A percentile compares a stretch with the other conserved stretches of the same genome.
Evolutionary conservation across 2,888 invertebrate genomes (phyloP).

Genomic region (Athalia cordata): DNA sequence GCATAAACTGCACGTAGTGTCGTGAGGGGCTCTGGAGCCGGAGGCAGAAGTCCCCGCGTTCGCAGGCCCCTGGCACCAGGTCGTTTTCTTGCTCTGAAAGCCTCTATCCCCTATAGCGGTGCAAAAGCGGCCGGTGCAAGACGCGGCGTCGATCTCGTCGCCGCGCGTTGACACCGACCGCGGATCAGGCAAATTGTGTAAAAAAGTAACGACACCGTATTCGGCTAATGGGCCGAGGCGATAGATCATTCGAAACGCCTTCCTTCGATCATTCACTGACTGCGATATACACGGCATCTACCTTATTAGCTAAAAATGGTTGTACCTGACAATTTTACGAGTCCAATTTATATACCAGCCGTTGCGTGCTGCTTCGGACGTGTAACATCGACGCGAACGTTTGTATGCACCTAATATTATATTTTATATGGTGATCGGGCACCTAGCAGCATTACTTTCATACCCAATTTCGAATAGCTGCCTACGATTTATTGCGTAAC

Average conservation of each 20-base stretch:
- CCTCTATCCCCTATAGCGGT: background rate
- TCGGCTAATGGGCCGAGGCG: slow-evolving; percentile 38
- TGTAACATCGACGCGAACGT: background rate
- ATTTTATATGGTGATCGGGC: too few species aligned
- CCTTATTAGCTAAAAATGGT: slow-evolving; percentile 35
- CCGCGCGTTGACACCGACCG: slow-evolving; percentile 5
- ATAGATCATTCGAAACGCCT: slow-evolving; percentile 40
- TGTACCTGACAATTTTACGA: slow-evolving; percentile 30
- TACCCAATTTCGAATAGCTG: too few species aligned
- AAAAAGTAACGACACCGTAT: slow-evolving; percentile 37
- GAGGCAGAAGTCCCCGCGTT: slow-evolving; percentile 52
- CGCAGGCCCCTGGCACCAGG: slow-evolving; percentile 9
- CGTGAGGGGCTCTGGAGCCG: slow-evolving; percentile 49
- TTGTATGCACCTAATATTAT: background rate
- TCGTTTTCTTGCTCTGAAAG: slow-evolving; percentile 20
- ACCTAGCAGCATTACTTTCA: too few species aligned
- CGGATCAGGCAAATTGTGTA: slow-evolving; percentile 39
- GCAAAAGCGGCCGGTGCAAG: background rate
- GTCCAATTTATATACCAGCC: slow-evolving; percentile 17
- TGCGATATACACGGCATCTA: background rate
- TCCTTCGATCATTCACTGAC: background rate
- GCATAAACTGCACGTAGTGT: slow-evolving; percentile 54
- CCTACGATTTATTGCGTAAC: too few species aligned
- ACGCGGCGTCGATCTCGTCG: background rate
- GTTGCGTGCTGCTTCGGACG: background rate